Percentiles rank a stretch among this genome's conserved stretches.
phyloP scores from a whole-genome alignment of 2,888 invertebrate genomes.

The Drosophila fulvimacula region DNA sequence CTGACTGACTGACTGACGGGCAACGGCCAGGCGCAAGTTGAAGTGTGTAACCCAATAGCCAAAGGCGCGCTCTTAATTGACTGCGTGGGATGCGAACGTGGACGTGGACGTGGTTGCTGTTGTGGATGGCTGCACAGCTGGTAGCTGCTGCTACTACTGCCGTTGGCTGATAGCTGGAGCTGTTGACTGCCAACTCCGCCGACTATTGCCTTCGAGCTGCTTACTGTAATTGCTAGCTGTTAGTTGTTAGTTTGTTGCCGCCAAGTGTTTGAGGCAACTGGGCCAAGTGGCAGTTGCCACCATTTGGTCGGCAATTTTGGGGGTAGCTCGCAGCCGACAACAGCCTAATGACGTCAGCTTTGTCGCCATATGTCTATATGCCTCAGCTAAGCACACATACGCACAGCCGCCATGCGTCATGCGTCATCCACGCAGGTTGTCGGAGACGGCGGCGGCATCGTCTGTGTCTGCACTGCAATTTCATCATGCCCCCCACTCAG shows the following conservation, averaged over 20 bases:
- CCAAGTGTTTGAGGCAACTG: constrained; percentile 41
- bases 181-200: constrained; percentile 25
- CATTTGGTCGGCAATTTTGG: constrained; percentile 38
- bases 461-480: constrained; percentile 63
- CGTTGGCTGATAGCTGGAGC: constrained; percentile 18
- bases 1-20: constrained; percentile 12
- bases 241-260: constrained; percentile 30
- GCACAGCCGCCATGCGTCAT: constrained; percentile 65
- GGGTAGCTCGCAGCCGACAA: constrained; percentile 61
- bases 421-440: constrained; percentile 71
- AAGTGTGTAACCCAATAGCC: constrained; percentile 78
- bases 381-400: constrained; percentile 21
- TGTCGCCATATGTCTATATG: constrained; percentile 74
- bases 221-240: constrained; percentile 45
- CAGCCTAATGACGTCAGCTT: constrained; percentile 68
- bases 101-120: constrained; percentile 10
- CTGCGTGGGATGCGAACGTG: constrained; percentile 67
- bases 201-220: constrained; percentile 22
- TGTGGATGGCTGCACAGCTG: constrained; percentile 47
- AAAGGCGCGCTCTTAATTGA: constrained; percentile 76
- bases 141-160: constrained; percentile 18
- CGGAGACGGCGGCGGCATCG: constrained; percentile 25
- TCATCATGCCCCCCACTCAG: constrained; percentile 57
- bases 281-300: constrained; percentile 43
- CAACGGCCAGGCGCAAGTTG: constrained; percentile 46